Base-by-base conservation (phyloP, 2,797 vertebrate species). In the Acrocephalus scirpaceus region DNA sequence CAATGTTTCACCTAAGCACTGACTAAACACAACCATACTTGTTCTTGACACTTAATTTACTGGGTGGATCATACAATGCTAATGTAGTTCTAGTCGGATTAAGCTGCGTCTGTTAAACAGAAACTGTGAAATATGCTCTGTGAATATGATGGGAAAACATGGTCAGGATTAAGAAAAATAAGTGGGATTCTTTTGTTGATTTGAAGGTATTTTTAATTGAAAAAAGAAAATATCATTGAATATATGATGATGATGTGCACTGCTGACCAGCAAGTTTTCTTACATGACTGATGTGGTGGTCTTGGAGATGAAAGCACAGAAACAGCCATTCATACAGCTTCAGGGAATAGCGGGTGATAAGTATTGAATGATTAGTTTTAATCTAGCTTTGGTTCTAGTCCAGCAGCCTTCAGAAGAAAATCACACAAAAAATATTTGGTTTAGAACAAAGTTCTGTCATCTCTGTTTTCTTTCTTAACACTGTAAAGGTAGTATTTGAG, bases 361-460 rank as follows among this genome's bases (percentile, higher is more conserved):
- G 3, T 38, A 76, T 16, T 38, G 10, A 64, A 56, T 26, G 2
- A 70, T 70, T 64, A 64, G 6, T 42, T 91, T 91, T 67, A 73
- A 60, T 88, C 16, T 87, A 48, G 21, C n/a, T 83, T 73, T 83
- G 8, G 6, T 89, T 93, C 13, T 74, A 73, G 19, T 66, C 8
- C 44, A 84, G 16, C 5, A 86, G 22, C 6, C 21, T 74, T 65
- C 32, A 77, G 53, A 74, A 74, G 16, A 71, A 89, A 76, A 82
- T 50, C 3, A 53, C 3, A 23, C 5, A 20, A 85, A 64, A 77
- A 76, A 44, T 12, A 50, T 2, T 62, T 1, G 0, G 3, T 90
- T 78, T 65, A 69, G 12, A 78, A 32, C 4, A n/a, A 84, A 88
- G 4, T 40, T 81, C 13, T 82, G 40, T 73, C 16, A 58, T 44